Base-by-base conservation (phyloP, 2,888 invertebrate species). In the Mechanitis mazaeus region DNA sequence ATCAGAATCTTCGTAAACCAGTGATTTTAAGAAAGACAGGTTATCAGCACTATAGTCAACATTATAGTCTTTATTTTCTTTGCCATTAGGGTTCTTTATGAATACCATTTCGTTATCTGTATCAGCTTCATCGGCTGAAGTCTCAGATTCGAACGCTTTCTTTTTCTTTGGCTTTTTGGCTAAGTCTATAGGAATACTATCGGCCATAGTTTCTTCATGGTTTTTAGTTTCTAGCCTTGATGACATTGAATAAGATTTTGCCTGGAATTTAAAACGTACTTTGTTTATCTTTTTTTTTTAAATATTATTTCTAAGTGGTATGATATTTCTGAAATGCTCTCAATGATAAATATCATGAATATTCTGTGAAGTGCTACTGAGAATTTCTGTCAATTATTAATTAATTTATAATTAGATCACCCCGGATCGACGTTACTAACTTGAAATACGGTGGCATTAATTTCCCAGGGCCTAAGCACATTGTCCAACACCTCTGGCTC, bases 401-500 rank as follows among this genome's bases (percentile, higher is more conserved):
- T 7, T 6, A 6, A 38, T 6, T 38, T 33, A 4, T 28, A 20
- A 4, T 9, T 47, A 33, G 9, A 5, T 9, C 11, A 38, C 9
- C n/a, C 3, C 45, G 28, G 20, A 35, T 38, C 33, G 9, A 6
- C 45, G 11, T 12, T 7, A 46, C 58, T 56, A 54, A 88, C 92
- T 81, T 92, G 92, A 67, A 92, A 92, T 46, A 94, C 80, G 73
- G 93, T 94, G 58, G 94, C 87, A 31, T 92, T 86, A 20, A 95
- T 81, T 75, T 95, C 94, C 94, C 94, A 95, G 0, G 95, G 94
- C 61, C 92, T 89, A 76, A 93, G 94, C 1, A 91, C 80, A 67
- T 93, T 93, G 77, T 94, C 94, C 53, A 92, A 90, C 0, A 93
- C 91, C 0, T 94, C 92, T 0, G 96, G 95, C 71, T 96, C 96